Percentiles rank a stretch among this genome's conserved stretches.
These are phyloP conservation scores for Acronicta aceris DNA, from an alignment of 2,888 invertebrate genomes.

Conservation along the genomic window DNA sequence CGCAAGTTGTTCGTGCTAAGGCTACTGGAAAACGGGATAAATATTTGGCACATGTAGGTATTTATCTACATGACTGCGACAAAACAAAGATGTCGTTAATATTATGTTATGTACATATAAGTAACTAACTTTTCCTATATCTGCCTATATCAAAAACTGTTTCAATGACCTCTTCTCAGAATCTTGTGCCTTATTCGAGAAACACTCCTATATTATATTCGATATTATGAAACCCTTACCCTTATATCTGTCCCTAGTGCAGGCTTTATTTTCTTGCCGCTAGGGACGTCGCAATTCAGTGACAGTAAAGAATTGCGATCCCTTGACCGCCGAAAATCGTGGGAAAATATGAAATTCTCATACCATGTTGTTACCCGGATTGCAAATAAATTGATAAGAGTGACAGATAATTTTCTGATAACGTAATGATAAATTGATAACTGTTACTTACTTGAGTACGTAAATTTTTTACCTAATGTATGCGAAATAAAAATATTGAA, in stretches of 20 bases:
- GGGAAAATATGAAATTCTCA: conserved; percentile 32
- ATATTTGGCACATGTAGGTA: no score
- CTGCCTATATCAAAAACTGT: no score
- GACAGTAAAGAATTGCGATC: conserved; percentile 17
- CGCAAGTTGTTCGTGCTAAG: no score
- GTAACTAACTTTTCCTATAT: no score
- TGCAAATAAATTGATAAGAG: conserved; percentile 26
- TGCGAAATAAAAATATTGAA: background rate
- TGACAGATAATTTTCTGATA: conserved; percentile 38
- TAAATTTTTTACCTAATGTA: background rate
- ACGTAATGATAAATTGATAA: conserved; percentile 12
- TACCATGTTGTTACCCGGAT: conserved; percentile 9
- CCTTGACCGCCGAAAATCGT: conserved; percentile 24
- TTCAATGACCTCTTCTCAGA: no score
- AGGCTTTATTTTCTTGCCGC: conserved; percentile 20
- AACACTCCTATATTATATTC: conserved; percentile 2
- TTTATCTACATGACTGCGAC: no score
- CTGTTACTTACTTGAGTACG: conserved; percentile 18
- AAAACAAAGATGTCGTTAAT: no score
- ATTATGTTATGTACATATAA: no score
- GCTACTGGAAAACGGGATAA: no score
- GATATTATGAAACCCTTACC: conserved; percentile 1
- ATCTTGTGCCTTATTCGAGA: background rate
- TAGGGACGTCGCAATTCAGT: conserved; percentile 11
- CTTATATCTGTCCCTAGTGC: background rate